Evolutionary conservation across 2,113 vertebrate genomes (phyloP), one percentile per base, ranked within the genome.

Genomic region (Gila orcuttii): DNA sequence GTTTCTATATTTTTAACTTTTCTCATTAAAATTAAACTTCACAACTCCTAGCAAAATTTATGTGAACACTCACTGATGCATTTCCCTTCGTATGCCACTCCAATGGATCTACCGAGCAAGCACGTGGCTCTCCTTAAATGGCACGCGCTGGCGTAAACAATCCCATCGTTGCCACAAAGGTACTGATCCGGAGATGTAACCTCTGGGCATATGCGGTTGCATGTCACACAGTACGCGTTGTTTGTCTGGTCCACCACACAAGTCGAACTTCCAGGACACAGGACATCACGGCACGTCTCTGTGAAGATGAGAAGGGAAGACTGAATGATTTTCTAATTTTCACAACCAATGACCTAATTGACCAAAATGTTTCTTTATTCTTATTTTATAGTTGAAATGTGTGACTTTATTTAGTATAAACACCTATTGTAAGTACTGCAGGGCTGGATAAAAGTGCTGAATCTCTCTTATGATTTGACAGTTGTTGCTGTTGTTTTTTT

Each of bases 241-340:
- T 98, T 99, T 47, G 96, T 98, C 94, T 99, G 98, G 93, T 99
- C 98, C 89, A 99, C 97, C 36, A 99, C 98, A 86, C 98, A 99
- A 0, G 97, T 98, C 87, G 97, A 98, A 90, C 96, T 99, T 83
- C 98, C 98, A 0, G 97, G 97, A 90, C 98, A 99, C 87, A 96
- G 88, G 74, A 99, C 98, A 86, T 99, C 98, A 86, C 96, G 96
- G 89, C 98, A 99, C 33, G 97, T 98, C 94, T 99, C 98, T 99
- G 95, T 83, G 91, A 93, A 60, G 80, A 87, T 6, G 33, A 83
- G 87, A 92, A 71, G 68, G 19, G 55, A 60, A 36, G 55, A 57
- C 25, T 6, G 10, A 33, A 50, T 57, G 11, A n/a, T 71, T 71
- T 42, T 42, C 31, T 31, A 4, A 39, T 71, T 71, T 71, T 39